These are phyloP conservation scores for Aethina tumida DNA, from an alignment of 1,140 invertebrate species.

Conservation along the genomic window DNA sequence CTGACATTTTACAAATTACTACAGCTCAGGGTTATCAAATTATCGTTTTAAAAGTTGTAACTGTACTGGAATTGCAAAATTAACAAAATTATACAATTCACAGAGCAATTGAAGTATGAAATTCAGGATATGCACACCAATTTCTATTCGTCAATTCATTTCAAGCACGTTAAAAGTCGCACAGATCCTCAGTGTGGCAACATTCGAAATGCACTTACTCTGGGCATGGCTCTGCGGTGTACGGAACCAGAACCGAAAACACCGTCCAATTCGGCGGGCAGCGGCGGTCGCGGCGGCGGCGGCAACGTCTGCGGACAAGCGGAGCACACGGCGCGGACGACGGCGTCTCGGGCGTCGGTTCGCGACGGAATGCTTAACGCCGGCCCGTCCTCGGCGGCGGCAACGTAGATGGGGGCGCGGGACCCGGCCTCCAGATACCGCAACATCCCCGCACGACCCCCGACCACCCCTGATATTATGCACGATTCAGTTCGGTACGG, in stretches of 20 bases:
- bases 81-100: too few species aligned
- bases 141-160: too few species aligned
- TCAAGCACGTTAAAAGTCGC: too few species aligned
- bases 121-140: too few species aligned
- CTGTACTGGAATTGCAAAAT: too few species aligned
- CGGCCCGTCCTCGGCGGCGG: constrained; percentile 12
- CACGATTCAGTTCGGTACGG: neutral
- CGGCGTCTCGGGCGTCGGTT: constrained; percentile 13
- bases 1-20: too few species aligned
- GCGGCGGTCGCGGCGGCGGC: constrained; percentile 25
- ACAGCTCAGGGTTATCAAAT: too few species aligned
- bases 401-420: constrained; percentile 25
- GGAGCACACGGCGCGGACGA: constrained; percentile 4
- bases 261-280: constrained; percentile 14
- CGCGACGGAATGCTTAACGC: constrained; percentile 19
- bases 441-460: constrained; percentile 7
- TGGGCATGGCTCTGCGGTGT: constrained; percentile 17
- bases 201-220: constrained; percentile 20
- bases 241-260: neutral
- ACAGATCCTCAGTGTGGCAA: too few species aligned
- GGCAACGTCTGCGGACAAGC: constrained; percentile 6
- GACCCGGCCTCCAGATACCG: constrained; percentile 22
- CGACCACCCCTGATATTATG: neutral
- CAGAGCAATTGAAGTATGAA: too few species aligned
- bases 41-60: too few species aligned